Base-by-base conservation (phyloP, 2,113 vertebrate genomes). In the Archilochus colubris region DNA sequence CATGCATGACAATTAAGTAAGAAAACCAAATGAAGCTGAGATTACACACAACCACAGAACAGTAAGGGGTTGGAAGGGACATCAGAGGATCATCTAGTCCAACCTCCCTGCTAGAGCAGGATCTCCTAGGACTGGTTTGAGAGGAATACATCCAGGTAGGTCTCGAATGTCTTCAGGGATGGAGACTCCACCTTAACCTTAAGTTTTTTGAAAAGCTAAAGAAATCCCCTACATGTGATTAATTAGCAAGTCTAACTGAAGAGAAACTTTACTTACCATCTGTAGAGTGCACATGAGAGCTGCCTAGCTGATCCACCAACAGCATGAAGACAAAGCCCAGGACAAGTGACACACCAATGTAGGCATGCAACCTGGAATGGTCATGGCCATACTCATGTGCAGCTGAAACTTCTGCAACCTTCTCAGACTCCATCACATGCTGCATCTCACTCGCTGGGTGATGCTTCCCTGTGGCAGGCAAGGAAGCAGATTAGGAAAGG, bases 271-370 rank as follows among this genome's bases (percentile, higher is more conserved):
- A 97, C 98, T 96, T 91, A 99, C 99, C 99, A 33, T 99, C 99
- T 79, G 98, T 76, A 97, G 98, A 96, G 97, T 99, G 99, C 74
- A 99, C 96, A 15, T 99, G 99, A 77, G 99, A 98, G 64, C 98
- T 99, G 89, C 99, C 99, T 66, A 99, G 99, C 97, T 99, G 99
- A 95, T 99, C 99, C 85, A 99, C 99, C 74, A 99, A 92, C 22
- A 99, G 98, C 99, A 99, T 99, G 92, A 99, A 99, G 92, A 99
- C 99, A 63, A 99, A 99, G 93, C 99, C 99, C 2, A 99, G 97
- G 4, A 99, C 99, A 11, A 99, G 98, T 23, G 99, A 99, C 31
- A 99, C 98, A 0, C 99, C 99, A 6, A 99, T 99, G 97, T 98
- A 99, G 88, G 99, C 99, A 5, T 99, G 99, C 23, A 99, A 96